Percentiles rank a stretch among this genome's conserved stretches.
Evolutionary conservation across 2,113 vertebrate genomes (phyloP).

Genomic region (Thalassarche chlororhynchos): DNA sequence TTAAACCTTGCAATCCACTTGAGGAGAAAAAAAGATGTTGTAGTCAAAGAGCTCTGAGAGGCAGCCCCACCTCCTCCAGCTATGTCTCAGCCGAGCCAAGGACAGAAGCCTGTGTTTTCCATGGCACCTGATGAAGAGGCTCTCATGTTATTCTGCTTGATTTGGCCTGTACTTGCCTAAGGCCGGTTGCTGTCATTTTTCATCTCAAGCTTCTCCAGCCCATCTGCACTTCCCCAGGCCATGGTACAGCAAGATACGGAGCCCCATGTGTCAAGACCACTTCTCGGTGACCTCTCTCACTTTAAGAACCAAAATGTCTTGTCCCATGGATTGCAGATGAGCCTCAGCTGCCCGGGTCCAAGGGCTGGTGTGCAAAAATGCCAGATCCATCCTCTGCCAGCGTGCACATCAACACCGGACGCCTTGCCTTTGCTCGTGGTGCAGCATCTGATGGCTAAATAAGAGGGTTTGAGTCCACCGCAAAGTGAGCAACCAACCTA

Average conservation of each 20-base stretch:
- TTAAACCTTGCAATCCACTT: constrained; percentile 3
- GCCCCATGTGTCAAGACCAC: background rate
- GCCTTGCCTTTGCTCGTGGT: background rate
- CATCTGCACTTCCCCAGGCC: constrained; percentile 33
- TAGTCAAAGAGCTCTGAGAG: background rate
- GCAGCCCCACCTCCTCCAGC: constrained; percentile 51
- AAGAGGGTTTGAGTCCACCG: background rate
- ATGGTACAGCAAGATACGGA: background rate
- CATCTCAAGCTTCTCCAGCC: constrained; percentile 11
- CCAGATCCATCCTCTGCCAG: background rate
- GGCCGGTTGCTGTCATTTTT: constrained; percentile 27
- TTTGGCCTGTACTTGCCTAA: background rate
- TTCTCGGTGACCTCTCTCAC: background rate
- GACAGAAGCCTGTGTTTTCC: constrained; percentile 51
- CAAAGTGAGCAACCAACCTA: background rate
- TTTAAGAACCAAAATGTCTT: background rate
- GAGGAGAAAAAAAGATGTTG: constrained; percentile 2
- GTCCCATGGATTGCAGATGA: accelerated
- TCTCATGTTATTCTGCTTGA: constrained; percentile 34
- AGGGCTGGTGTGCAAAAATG: background rate
- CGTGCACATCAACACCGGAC: background rate
- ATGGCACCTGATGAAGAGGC: constrained; percentile 59
- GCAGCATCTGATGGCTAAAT: background rate
- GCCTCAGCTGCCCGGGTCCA: background rate
- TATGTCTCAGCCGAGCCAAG: constrained; percentile 22